Base-by-base conservation (phyloP, 2,113 vertebrate genomes). In the Camelus bactrianus region DNA sequence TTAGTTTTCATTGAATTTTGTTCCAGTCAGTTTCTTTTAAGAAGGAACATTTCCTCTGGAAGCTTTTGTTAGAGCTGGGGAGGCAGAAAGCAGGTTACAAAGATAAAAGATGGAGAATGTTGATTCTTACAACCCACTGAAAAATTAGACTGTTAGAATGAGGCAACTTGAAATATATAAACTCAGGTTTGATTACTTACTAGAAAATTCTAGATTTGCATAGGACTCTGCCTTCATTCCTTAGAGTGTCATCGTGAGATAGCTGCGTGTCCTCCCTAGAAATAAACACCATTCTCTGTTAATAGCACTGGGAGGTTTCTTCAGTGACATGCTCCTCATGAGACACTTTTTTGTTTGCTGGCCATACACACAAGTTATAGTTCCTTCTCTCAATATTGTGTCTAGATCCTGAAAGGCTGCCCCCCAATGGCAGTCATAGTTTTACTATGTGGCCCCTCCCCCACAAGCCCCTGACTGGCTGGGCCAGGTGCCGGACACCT, bases 11-110 rank as follows among this genome's bases (percentile, higher is more conserved):
- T 30, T 69, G 28, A 62, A 16, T 79, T 93, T 93, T 77, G 91
- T 93, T 83, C 60, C 62, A 83, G 30, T 42, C 17, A n/a, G 13
- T 84, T 83, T 54, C 32, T 89, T 91, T 76, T 76, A 81, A 91
- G 67, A 94, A 60, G 9, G 17, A 81, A 77, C 56, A 58, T 56
- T 19, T 73, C 24, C 48, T 93, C 32, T 22, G n/a, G 38, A 95
- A 70, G n/a, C 5, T 86, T 90, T 60, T 94, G 9, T 50, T 83
- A 19, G 48, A 72, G 11, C 19, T 72, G 35, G 2, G 69, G 32
- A 92, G 19, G 16, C 30, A 16, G 13, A 52, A 10, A 70, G 8
- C 2, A 9, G 3, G 10, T 48, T 54, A 19, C n/a, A 79, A 35
- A 93, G 11, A 16, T 32, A 48, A 52, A 92, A 9, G 22, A 4